Evolutionary conservation across 2,113 vertebrate species (phyloP), one percentile per base, ranked within the genome.

Genomic region (Myrmophylax atrothorax): DNA sequence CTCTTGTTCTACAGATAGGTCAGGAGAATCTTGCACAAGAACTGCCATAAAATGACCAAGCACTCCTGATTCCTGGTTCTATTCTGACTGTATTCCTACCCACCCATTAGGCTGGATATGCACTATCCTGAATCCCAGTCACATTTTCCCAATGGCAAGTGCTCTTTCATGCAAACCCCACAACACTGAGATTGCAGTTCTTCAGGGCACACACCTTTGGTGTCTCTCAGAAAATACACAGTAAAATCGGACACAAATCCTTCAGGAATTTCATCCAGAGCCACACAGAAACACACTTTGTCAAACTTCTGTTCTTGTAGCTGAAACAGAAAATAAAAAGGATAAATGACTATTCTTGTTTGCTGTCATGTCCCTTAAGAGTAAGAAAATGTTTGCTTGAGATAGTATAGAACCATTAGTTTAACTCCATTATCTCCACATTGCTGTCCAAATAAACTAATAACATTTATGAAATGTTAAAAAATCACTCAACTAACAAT

Each of bases 161-260:
- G 20, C 10, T 31, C 9, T 55, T 90, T n/a, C 59, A 64, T 25
- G 18, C 46, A 38, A 92, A 87, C 42, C 4, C 40, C 35, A 46
- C 60, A 82, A 68, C 1, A 1, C 46, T 9, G 46, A 75, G 38
- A 16, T 46, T 60, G 25, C n/a, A 55, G 62, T 12, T 76, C 40
- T 26, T 47, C 17, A 55, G 22, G 35, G 22, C 38, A 92, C 90
- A 75, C 96, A 99, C 99, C 99, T 93, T 97, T 97, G 17, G 96
- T 97, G 52, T 98, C 98, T 95, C 99, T 98, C 69, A 99, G 94
- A 78, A 99, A 99, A 97, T 97, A 99, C 14, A 99, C 96, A 28
- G 97, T 87, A 7, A 63, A 96, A 53, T 94, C 97, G 75, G 98
- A 97, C 38, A 97, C n/a, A 94, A 98, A 98, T 63, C 96, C 98